Base-by-base conservation (phyloP, 2,888 invertebrate species). In the Apamea sordens region DNA sequence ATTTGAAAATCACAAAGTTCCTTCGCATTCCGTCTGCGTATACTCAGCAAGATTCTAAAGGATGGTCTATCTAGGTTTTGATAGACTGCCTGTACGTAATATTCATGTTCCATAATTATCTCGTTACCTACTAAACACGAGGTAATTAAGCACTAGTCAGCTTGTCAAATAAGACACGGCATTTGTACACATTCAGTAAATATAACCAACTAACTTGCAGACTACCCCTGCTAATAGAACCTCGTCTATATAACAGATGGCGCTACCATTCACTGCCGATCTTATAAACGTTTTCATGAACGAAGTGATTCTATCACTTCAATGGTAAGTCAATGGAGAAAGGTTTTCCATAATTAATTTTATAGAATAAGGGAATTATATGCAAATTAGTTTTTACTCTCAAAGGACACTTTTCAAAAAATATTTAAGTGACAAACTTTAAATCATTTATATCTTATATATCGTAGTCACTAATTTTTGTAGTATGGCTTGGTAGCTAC, bases 201-300 rank as follows among this genome's bases (percentile, higher is more conserved):
- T 73, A 56, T 64, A 53, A 59, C 68, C 24, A 59, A 44, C 65
- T 1, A 24, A 56, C 47, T 36, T 32, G 74, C 50, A 47, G n/a
- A 61, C 18, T 61, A 18, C 13, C 24, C 13, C n/a, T 61, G 41
- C 41, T 73, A 73, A 53, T 84, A 84, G 50, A 71, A 59, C 84
- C 18, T 13, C n/a, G 59, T 68, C 1, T 15, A 24, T 21, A 13
- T 68, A 70, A 84, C 70, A 87, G 87, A 87, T 87, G 87, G 88
- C 88, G 88, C 68, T 72, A 82, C n/a, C 2, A 64, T 63, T 64
- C 59, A 53, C 64, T 65, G 24, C n/a, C 11, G 44, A 64, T 61
- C 59, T 24, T 41, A n/a, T 15, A 65, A 65, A 77, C 11, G 32
- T 59, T 64, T 47, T 47, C 18, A 15, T 11, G 7, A 32, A 32